Base-by-base conservation (phyloP, 1,140 invertebrate genomes). In the Oryzaephilus surinamensis region DNA sequence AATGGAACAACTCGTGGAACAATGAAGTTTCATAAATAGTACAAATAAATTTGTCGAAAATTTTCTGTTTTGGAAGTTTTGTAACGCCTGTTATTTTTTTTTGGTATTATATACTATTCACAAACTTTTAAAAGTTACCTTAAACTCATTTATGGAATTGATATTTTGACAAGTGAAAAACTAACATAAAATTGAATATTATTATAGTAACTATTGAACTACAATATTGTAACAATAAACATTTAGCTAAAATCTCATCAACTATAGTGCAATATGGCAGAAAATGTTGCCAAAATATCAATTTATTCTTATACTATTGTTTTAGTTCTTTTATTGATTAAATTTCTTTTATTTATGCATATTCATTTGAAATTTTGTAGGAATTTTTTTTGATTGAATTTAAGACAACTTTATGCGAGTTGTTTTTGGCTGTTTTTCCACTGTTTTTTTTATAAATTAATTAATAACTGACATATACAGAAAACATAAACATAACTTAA, bases 221-320 rank as follows among this genome's bases (percentile, higher is more conserved):
- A 47, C 19, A 37, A 38, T 28, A 43, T 41, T 45, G 27, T 40
- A 45, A 45, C 46, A 48, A 39, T 42, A 40, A 41, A 47, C 41
- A 38, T 44, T 45, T 34, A 45, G 30, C 42, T 48, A 41, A 18
- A 39, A 17, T 43, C 35, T 41, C 14, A 23, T 21, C 36, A 28
- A 29, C 19, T 11, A 18, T 14, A 19, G 30, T 35, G 23, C 37
- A 38, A 28, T 29, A 18, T 24, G 23, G 23, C 23, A 24, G 11
- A 24, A 24, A 24, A 24, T 24, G n/a, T n/a, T n/a, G n/a, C n/a
- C n/a, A n/a, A n/a, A n/a, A n/a, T n/a, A n/a, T n/a, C n/a, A n/a
- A n/a, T n/a, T n/a, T n/a, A n/a, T n/a, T n/a, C n/a, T n/a, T n/a
- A n/a, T n/a, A n/a, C n/a, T n/a, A n/a, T n/a, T n/a, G n/a, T n/a